Percentiles rank a stretch among this genome's conserved stretches.
Evolutionary conservation across 2,113 vertebrate genomes (phyloP).

Genomic region (Hemiprocne comata): DNA sequence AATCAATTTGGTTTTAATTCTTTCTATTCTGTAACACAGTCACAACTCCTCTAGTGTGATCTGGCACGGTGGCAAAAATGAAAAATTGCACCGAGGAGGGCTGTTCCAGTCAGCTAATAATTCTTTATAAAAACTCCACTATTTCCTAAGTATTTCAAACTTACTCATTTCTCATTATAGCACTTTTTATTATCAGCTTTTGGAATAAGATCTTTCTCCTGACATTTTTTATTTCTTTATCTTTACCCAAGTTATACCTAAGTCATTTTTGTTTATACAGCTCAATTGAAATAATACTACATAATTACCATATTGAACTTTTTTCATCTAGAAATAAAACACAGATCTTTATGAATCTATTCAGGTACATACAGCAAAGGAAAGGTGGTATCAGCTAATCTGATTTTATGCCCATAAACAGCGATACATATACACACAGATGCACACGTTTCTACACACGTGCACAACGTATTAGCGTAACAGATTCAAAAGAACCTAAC

Average conservation of each 20-base stretch:
- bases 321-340: not conserved
- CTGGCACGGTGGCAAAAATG: not conserved
- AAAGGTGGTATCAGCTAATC: not conserved
- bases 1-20: not conserved
- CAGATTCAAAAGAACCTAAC: not conserved
- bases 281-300: not conserved
- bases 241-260: not conserved
- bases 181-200: constrained; percentile 15
- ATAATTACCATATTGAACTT: not conserved
- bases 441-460: not conserved
- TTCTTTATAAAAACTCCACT: not conserved
- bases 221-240: not conserved
- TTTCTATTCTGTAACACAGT: not conserved
- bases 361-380: not conserved
- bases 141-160: not conserved
- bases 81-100: not conserved
- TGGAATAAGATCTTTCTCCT: not conserved
- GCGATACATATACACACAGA: not conserved
- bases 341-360: not conserved
- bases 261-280: not conserved
- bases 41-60: not conserved
- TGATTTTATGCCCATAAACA: not conserved
- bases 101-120: not conserved
- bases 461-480: not conserved
- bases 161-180: not conserved